Conservation (phyloP, 2,888 invertebrate genomes). For the Junonia oenone region DNA sequence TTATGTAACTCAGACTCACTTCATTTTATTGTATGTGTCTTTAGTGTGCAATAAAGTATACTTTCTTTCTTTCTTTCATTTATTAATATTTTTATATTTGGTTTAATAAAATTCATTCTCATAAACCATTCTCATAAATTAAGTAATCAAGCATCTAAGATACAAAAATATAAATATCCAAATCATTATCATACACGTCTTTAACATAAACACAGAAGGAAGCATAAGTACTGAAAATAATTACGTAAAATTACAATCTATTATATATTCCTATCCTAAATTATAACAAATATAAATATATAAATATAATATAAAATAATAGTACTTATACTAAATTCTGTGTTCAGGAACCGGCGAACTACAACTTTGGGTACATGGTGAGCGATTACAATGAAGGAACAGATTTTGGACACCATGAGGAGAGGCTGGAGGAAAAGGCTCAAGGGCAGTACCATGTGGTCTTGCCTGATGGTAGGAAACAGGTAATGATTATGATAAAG, state of each 20-base stretch:
- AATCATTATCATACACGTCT: no score
- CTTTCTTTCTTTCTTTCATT: no score
- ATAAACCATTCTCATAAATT: not conserved
- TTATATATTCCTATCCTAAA: not conserved
- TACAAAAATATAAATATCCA: not conserved
- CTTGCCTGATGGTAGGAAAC: constrained; percentile 83
- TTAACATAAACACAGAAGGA: constrained; percentile 20
- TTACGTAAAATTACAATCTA: no score
- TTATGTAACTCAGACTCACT: no score
- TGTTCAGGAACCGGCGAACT: constrained; percentile 81
- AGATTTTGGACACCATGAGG: constrained; percentile 83
- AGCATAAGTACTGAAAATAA: constrained; percentile 27
- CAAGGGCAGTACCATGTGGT: constrained; percentile 83
- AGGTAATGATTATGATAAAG: constrained; percentile 43
- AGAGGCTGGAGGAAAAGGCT: constrained; percentile 80
- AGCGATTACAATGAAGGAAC: constrained; percentile 81
- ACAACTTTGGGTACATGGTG: constrained; percentile 83
- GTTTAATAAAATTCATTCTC: no score
- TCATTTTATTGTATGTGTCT: no score
- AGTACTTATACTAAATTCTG: constrained; percentile 48
- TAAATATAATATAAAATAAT: no score
- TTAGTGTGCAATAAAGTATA: no score
- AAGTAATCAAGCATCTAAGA: no score
- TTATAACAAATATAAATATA: no score
- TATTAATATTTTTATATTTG: no score